Evolutionary conservation across 2,888 invertebrate genomes (phyloP).

Genomic region (Nesidiocoris tenuis): DNA sequence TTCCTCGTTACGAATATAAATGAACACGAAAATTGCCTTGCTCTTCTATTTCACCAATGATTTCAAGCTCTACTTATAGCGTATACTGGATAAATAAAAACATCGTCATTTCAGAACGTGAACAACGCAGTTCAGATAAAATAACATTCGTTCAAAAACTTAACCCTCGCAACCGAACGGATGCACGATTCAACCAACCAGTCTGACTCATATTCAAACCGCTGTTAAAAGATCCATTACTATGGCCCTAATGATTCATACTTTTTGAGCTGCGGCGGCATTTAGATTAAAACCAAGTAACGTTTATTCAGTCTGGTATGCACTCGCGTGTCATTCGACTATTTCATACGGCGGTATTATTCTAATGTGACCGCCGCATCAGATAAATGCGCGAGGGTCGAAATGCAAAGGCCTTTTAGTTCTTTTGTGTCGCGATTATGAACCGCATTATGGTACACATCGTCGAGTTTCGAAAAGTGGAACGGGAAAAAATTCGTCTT

Average conservation of each 20-base stretch:
- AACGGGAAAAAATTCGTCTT: not conserved
- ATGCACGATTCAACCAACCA: not conserved
- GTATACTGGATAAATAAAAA: no score
- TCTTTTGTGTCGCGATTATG: not conserved
- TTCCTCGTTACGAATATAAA: no score
- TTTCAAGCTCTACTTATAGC: no score
- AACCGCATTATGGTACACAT: not conserved
- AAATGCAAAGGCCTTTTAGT: not conserved
- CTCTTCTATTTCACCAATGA: no score
- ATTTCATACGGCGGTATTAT: not conserved
- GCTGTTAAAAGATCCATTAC: not conserved
- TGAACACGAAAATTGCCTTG: no score
- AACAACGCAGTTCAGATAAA: no score
- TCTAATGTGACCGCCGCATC: not conserved
- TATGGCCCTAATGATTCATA: not conserved
- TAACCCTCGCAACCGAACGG: no score
- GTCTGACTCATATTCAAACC: not conserved
- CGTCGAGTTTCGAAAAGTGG: not conserved
- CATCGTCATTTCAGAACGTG: no score
- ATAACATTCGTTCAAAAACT: no score
- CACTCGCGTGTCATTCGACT: not conserved
- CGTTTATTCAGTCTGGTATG: not conserved
- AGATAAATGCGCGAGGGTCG: not conserved
- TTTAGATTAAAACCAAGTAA: not conserved
- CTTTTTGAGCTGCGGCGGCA: not conserved